A percentile compares a stretch with the other conserved stretches of the same genome.
Conservation (phyloP, 2,113 vertebrate species). For the Charina bottae region DNA sequence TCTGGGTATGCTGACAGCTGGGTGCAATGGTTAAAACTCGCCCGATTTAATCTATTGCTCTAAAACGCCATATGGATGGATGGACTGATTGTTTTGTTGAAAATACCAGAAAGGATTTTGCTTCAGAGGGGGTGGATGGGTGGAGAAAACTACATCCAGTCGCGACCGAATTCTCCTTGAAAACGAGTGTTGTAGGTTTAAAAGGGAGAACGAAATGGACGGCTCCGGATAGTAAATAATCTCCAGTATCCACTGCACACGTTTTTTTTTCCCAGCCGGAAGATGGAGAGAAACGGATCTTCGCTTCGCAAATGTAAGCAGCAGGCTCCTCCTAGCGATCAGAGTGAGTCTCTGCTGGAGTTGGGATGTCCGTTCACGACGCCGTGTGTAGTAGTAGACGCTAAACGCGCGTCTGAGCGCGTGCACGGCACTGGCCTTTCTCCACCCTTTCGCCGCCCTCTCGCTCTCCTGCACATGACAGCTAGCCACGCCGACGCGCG, state of each 20-base stretch:
- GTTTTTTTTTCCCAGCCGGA: conserved; percentile 4
- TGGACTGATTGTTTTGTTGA: conserved; percentile 23
- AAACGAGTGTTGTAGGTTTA: conserved; percentile 15
- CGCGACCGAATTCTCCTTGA: not conserved
- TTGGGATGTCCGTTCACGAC: not conserved
- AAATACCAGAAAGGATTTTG: not conserved
- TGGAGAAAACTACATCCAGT: conserved; percentile 33
- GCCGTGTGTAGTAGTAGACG: not conserved
- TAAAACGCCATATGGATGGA: conserved; percentile 31
- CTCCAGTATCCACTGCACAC: conserved; percentile 46
- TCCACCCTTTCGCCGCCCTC: not conserved
- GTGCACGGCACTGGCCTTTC: not conserved
- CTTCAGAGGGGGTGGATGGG: not conserved
- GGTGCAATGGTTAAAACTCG: not conserved
- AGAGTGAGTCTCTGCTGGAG: conserved; percentile 16
- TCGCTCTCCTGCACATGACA: too few relatives aligned
- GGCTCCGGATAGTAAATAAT: conserved; percentile 61
- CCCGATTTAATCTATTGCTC: conserved; percentile 28
- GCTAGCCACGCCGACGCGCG: not conserved
- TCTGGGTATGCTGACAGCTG: not conserved
- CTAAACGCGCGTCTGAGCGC: not conserved
- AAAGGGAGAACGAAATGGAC: conserved; percentile 37
- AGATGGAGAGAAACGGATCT: not conserved
- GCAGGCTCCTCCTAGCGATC: conserved; percentile 80
- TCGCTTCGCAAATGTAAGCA: conserved; percentile 67